phyloP scores from a whole-genome alignment of 2,888 invertebrate species.

The Torymus auratus region DNA sequence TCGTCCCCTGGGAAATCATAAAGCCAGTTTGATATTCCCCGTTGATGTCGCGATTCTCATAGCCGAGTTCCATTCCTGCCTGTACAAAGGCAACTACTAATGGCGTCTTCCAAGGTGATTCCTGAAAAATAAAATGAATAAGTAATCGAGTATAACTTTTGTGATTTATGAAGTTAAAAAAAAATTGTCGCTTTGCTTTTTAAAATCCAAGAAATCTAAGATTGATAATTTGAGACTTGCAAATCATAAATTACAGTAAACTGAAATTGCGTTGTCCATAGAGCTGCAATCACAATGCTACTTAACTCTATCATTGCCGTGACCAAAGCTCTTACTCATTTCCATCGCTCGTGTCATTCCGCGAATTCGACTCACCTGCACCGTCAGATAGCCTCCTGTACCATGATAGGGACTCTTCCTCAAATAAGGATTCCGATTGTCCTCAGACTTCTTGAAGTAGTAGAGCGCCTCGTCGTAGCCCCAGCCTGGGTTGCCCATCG shows the following conservation, averaged over 20 bases:
- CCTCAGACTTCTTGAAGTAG: slow-evolving; percentile 94
- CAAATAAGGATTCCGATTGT: slow-evolving; percentile 91
- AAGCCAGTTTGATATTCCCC: slow-evolving; percentile 88
- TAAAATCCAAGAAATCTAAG: no score
- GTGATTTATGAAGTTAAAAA: no score
- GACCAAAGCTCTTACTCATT: no score
- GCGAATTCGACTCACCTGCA: slow-evolving; percentile 79
- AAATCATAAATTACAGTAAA: no score
- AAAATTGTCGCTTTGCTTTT: no score
- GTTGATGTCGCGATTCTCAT: slow-evolving; percentile 89
- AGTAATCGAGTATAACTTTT: no score
- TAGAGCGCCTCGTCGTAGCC: slow-evolving; percentile 88
- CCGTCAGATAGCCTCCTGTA: slow-evolving; percentile 85
- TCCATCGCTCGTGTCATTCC: no score
- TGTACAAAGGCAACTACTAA: slow-evolving; percentile 89
- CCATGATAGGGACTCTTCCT: slow-evolving; percentile 84
- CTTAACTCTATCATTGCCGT: no score
- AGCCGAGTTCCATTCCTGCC: slow-evolving; percentile 89
- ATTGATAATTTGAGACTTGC: no score
- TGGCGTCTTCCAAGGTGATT: slow-evolving; percentile 90
- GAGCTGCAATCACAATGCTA: no score
- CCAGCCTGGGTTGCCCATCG: slow-evolving; percentile 92
- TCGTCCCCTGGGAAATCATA: slow-evolving; percentile 90
- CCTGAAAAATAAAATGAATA: slow-evolving; percentile 77
- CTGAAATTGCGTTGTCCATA: no score